Percentiles rank a stretch among this genome's conserved stretches.
phyloP scores from a whole-genome alignment of 2,797 vertebrate species.

The Cossypha dichroa region DNA sequence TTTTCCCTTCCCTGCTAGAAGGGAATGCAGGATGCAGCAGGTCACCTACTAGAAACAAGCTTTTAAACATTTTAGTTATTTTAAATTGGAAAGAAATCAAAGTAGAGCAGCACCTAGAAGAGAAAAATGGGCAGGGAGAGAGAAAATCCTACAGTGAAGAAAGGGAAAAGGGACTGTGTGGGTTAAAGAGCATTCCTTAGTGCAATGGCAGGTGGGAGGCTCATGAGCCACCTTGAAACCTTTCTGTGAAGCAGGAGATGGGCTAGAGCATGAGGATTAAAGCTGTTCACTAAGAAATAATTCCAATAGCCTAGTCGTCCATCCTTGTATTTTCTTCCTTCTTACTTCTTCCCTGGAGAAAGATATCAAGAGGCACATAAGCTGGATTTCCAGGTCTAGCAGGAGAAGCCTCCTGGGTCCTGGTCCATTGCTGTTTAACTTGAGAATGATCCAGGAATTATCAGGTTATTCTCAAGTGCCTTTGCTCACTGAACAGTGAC shows the following conservation, averaged over 20 bases:
- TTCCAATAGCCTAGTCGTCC: background rate
- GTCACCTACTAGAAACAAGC: background rate
- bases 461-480: background rate
- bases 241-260: background rate
- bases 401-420: background rate
- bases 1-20: background rate
- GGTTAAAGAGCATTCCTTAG: background rate
- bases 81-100: background rate
- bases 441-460: background rate
- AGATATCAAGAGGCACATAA: background rate
- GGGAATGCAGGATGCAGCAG: background rate
- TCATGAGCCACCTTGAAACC: background rate
- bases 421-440: background rate
- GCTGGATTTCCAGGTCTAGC: background rate
- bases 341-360: background rate
- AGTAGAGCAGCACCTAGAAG: background rate
- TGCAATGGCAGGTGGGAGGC: background rate
- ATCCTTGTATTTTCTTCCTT: background rate
- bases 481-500: background rate
- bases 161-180: background rate
- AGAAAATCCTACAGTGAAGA: background rate
- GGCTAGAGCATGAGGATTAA: background rate
- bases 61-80: background rate
- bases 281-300: background rate
- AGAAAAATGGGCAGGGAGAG: background rate